Conservation (phyloP, 2,888 invertebrate genomes). For the Rhamphomyia laevipes region DNA sequence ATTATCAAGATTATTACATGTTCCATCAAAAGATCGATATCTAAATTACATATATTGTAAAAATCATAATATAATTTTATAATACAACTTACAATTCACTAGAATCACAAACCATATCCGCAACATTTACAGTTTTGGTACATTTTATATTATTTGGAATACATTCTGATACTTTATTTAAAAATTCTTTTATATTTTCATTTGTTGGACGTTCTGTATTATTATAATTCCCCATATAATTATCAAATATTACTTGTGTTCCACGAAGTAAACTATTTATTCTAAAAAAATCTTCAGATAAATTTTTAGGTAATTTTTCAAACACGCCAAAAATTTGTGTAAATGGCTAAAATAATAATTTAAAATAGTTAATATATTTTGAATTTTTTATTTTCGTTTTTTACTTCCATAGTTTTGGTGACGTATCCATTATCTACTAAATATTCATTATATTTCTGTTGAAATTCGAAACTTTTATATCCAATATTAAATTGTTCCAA, state of each 20-base stretch:
- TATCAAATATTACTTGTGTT: conserved; percentile 3
- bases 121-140: not conserved
- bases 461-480: not conserved
- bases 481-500: not conserved
- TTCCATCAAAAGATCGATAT: conserved; percentile 70
- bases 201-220: not conserved
- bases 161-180: conserved; percentile 1
- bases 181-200: not conserved
- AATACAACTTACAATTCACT: not conserved
- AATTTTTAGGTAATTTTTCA: not conserved
- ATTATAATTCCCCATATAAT: not conserved
- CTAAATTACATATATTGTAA: not conserved
- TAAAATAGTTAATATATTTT: not conserved
- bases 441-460: not conserved
- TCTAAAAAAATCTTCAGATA: not conserved
- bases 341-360: conserved; percentile 2
- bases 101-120: not conserved
- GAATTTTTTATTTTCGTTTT: not conserved
- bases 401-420: not conserved
- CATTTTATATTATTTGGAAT: conserved; percentile 1
- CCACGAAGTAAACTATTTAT: conserved; percentile 3
- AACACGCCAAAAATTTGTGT: not conserved
- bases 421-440: conserved; percentile 3
- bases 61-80: not conserved
- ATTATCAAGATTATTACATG: conserved; percentile 69